Evolutionary conservation across 2,797 vertebrate species (phyloP).

Genomic region (Onychomys leucogaster): DNA sequence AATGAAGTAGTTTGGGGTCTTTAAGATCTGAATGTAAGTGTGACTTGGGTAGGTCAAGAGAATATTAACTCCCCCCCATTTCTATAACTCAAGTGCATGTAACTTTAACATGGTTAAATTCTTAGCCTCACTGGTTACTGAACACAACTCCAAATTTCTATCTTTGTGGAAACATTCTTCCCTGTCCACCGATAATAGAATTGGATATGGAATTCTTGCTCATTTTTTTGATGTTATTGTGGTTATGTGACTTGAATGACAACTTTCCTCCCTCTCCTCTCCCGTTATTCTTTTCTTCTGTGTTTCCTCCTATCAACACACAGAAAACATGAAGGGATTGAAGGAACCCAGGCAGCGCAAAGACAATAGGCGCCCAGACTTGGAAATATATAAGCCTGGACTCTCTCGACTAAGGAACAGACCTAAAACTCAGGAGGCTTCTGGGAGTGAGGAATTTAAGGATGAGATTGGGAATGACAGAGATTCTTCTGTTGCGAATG

Average conservation of each 20-base stretch:
- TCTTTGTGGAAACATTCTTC: not conserved
- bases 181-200: not conserved
- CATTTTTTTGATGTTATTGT: not conserved
- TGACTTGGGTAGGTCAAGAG: slow-evolving; percentile 19
- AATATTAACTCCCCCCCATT: not conserved
- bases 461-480: slow-evolving; percentile 71
- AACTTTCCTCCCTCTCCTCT: not conserved
- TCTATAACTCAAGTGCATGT: not conserved
- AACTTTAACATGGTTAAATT: slow-evolving; percentile 44
- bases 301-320: not conserved
- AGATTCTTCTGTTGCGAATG: slow-evolving; percentile 62
- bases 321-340: slow-evolving; percentile 87
- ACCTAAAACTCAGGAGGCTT: slow-evolving; percentile 83
- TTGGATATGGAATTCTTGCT: slow-evolving; percentile 54
- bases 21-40: not conserved
- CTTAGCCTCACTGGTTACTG: slow-evolving; percentile 55
- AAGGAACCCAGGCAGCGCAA: slow-evolving; percentile 92
- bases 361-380: slow-evolving; percentile 91
- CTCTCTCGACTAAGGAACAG: slow-evolving; percentile 88
- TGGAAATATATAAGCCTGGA: slow-evolving; percentile 92
- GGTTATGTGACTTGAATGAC: slow-evolving; percentile 61
- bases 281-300: slow-evolving; percentile 53
- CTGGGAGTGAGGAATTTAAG: slow-evolving; percentile 81
- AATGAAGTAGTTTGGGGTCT: slow-evolving; percentile 57
- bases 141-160: slow-evolving; percentile 60